phyloP scores from a whole-genome alignment of 2,888 invertebrate genomes.

The Spodoptera littoralis region DNA sequence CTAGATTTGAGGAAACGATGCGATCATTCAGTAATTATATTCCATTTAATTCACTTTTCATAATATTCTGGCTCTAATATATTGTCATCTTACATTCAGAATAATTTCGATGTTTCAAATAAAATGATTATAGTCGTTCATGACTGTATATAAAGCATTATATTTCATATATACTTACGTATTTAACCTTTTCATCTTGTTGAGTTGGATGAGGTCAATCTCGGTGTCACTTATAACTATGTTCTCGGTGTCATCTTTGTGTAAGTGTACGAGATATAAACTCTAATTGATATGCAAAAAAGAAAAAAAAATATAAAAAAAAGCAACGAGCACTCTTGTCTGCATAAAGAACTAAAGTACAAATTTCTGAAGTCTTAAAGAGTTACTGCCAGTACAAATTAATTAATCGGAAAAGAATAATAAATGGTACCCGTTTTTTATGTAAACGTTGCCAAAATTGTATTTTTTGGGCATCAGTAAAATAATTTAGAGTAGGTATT shows the following conservation, averaged over 20 bases:
- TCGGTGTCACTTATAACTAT: constrained; percentile 78
- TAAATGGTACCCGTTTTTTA: constrained; percentile 74
- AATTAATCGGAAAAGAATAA: constrained; percentile 71
- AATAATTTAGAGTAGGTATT: constrained; percentile 80
- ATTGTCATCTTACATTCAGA: constrained; percentile 51
- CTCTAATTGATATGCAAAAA: constrained; percentile 62
- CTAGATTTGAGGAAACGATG: constrained; percentile 42
- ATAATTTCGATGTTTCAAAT: constrained; percentile 63
- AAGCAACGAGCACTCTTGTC: constrained; percentile 82
- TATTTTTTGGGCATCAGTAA: constrained; percentile 83
- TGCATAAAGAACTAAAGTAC: constrained; percentile 84
- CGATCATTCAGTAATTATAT: constrained; percentile 55
- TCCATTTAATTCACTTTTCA: constrained; percentile 57
- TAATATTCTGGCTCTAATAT: constrained; percentile 62
- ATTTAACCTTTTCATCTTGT: constrained; percentile 57
- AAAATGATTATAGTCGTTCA: constrained; percentile 66
- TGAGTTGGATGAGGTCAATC: constrained; percentile 77
- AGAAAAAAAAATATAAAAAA: constrained; percentile 59
- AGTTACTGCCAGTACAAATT: constrained; percentile 88
- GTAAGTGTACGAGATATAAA: constrained; percentile 71
- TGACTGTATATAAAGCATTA: constrained; percentile 78
- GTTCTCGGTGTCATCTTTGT: constrained; percentile 82
- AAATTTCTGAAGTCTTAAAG: constrained; percentile 86
- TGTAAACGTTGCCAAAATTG: constrained; percentile 86
- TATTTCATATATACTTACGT: constrained; percentile 61